Evolutionary conservation across 2,113 vertebrate genomes (phyloP).

Genomic region (Scalopus aquaticus): DNA sequence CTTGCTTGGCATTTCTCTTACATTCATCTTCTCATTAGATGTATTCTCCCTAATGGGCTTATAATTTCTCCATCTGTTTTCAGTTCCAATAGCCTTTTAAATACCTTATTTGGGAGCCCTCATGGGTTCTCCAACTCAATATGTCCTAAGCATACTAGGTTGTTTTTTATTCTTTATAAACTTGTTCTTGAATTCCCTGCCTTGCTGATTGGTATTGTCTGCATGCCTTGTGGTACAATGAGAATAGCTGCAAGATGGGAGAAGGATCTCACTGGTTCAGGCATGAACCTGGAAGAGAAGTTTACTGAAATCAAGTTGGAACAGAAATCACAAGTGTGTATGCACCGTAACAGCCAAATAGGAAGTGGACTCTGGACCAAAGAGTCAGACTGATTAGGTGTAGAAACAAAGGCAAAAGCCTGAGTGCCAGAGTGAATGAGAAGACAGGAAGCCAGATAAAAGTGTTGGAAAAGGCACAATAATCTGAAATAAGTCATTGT

Average conservation of each 20-base stretch:
- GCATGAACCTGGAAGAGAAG: neutral
- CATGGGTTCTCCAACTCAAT: neutral
- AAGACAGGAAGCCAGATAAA: neutral
- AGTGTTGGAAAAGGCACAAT: neutral
- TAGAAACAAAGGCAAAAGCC: neutral
- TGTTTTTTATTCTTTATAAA: constrained; percentile 8
- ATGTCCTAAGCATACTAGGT: neutral
- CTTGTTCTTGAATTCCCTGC: neutral
- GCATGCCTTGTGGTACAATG: neutral
- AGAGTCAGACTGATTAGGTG: neutral
- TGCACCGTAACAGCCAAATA: neutral
- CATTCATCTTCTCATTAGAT: neutral
- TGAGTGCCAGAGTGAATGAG: neutral
- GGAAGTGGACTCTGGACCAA: neutral
- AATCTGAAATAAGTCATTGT: neutral
- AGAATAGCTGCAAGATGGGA: neutral
- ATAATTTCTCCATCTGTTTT: neutral
- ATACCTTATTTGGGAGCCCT: neutral
- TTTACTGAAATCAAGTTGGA: neutral
- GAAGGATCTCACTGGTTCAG: neutral
- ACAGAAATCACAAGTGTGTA: neutral
- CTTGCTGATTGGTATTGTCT: neutral
- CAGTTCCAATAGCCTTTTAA: neutral
- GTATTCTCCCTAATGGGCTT: neutral
- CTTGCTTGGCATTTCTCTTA: neutral